Percentiles rank a stretch among this genome's conserved stretches.
These are phyloP conservation scores for Haemorhous mexicanus DNA, from an alignment of 2,113 vertebrate species.

Conservation along the genomic window DNA sequence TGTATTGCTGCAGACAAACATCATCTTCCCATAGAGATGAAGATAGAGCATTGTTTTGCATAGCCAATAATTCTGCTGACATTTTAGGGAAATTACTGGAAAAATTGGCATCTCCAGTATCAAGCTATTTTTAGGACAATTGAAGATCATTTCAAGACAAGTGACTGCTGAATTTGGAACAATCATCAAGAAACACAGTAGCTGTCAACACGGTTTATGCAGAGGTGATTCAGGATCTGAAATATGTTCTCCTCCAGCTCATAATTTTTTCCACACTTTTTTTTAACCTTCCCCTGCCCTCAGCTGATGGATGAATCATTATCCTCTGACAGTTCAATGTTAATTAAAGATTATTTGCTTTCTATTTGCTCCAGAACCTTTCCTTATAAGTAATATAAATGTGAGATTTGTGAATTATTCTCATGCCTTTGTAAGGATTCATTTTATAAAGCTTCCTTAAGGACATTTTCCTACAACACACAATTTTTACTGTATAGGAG, in stretches of 20 bases:
- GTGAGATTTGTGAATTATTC: neutral
- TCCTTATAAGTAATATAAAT: neutral
- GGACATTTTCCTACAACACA: neutral
- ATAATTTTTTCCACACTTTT: neutral
- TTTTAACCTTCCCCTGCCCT: neutral
- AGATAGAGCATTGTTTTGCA: neutral
- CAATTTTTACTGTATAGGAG: neutral
- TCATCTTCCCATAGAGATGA: neutral
- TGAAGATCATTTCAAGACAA: neutral
- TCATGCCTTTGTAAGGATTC: neutral
- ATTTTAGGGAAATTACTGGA: neutral
- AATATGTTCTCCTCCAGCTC: neutral
- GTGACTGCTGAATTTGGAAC: neutral
- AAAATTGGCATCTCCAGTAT: neutral
- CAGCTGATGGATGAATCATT: constrained; percentile 20
- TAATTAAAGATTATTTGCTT: neutral
- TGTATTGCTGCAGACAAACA: neutral
- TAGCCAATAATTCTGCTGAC: neutral
- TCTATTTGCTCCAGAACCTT: neutral
- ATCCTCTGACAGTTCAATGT: neutral
- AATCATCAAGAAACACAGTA: neutral
- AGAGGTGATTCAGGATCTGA: neutral
- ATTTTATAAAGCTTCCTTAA: neutral
- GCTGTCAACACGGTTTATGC: neutral
- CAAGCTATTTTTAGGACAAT: constrained; percentile 13